Percentiles rank a stretch among this genome's conserved stretches.
phyloP scores from a whole-genome alignment of 2,888 invertebrate species.

The Lomographa bimaculata region DNA sequence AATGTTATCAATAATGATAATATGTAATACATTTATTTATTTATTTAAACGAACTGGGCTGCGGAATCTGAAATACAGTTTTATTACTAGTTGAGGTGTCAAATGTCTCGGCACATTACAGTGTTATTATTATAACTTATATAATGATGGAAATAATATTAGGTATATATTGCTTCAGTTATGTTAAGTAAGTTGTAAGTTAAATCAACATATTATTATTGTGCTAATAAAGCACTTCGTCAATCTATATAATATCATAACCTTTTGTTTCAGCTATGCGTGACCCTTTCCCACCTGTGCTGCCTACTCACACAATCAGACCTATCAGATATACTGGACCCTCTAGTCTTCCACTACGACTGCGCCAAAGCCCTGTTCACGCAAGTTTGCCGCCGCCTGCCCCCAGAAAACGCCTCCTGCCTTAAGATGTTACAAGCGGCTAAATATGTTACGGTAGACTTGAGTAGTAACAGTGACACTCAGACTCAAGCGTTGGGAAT shows the following conservation, averaged over 20 bases:
- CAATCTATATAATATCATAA: no score
- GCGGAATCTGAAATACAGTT: no score
- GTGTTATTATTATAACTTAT: no score
- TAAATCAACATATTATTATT: neutral
- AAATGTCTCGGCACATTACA: no score
- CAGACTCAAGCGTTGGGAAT: constrained; percentile 65
- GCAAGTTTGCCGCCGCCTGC: constrained; percentile 65
- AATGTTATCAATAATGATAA: no score
- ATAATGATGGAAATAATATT: no score
- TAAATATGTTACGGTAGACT: constrained; percentile 72
- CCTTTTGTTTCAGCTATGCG: constrained; percentile 85
- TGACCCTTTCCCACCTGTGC: constrained; percentile 88
- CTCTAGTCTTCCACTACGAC: constrained; percentile 74
- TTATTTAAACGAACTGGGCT: no score
- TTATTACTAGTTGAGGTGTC: no score
- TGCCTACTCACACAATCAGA: constrained; percentile 84
- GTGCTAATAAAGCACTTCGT: no score
- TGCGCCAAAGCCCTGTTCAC: constrained; percentile 62
- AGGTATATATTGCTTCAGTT: no score
- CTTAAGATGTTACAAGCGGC: constrained; percentile 71
- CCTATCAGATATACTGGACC: constrained; percentile 77
- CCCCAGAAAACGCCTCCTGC: constrained; percentile 71
- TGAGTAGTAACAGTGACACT: constrained; percentile 53
- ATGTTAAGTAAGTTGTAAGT: no score
- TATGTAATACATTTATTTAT: no score